A percentile compares a stretch with the other conserved stretches of the same genome.
Conservation (phyloP, 2,888 invertebrate species). For the Venusia cambrica region DNA sequence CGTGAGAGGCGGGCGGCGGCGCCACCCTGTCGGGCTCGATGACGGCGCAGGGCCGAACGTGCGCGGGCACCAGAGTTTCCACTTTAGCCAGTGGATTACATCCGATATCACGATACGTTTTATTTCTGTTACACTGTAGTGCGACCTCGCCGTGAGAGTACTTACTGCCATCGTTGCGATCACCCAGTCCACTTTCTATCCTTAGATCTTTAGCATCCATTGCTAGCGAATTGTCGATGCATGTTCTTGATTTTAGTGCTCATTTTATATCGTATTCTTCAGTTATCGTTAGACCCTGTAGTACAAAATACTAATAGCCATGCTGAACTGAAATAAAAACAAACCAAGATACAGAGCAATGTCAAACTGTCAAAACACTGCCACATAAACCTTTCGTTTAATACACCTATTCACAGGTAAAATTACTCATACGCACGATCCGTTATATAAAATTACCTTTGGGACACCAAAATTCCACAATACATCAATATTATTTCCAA, state of each 20-base stretch:
- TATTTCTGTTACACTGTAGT: conserved; percentile 56
- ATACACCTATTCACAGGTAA: conserved; percentile 17
- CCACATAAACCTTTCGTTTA: conserved; percentile 58
- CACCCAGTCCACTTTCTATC: conserved; percentile 55
- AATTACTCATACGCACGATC: conserved; percentile 15
- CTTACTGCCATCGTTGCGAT: conserved; percentile 67
- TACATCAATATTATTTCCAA: conserved; percentile 77
- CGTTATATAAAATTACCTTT: conserved; percentile 40
- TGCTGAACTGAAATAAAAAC: conserved; percentile 79
- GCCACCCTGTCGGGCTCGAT: conserved; percentile 73
- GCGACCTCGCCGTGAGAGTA: conserved; percentile 53
- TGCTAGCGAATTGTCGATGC: conserved; percentile 47
- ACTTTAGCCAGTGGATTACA: conserved; percentile 63
- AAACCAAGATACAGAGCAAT: conserved; percentile 62
- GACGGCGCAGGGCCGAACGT: conserved; percentile 72
- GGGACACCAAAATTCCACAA: conserved; percentile 41
- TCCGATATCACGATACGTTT: conserved; percentile 63
- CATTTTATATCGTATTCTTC: conserved; percentile 50
- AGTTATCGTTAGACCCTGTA: conserved; percentile 28
- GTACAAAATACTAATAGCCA: conserved; percentile 44
- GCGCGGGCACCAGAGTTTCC: too few relatives aligned
- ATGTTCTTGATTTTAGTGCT: conserved; percentile 44
- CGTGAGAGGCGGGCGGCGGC: conserved; percentile 49
- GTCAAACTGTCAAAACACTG: conserved; percentile 78
- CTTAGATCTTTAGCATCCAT: conserved; percentile 76